Evolutionary conservation across 2,113 vertebrate genomes (phyloP).

Genomic region (Menura novaehollandiae): DNA sequence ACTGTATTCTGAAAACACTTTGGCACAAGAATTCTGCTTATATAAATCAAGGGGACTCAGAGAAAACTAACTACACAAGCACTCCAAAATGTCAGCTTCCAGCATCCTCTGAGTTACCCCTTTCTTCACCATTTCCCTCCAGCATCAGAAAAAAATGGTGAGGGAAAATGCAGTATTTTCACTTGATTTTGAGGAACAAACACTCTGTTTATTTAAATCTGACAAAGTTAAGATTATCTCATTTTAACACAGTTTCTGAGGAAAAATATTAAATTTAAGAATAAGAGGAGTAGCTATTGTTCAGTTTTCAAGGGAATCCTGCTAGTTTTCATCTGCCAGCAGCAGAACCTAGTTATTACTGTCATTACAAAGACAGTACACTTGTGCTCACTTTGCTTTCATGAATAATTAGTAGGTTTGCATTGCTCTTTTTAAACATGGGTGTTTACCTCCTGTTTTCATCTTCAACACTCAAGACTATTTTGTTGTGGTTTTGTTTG

Average conservation of each 20-base stretch:
- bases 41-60: neutral
- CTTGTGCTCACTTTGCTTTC: constrained; percentile 20
- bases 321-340: constrained; percentile 10
- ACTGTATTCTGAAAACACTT: neutral
- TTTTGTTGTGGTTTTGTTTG: neutral
- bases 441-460: neutral
- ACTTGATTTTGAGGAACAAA: neutral
- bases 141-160: neutral
- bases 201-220: neutral
- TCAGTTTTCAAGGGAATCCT: constrained; percentile 29
- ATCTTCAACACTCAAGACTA: neutral
- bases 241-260: neutral
- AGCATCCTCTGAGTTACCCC: neutral
- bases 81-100: neutral
- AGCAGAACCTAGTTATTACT: constrained; percentile 24
- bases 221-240: neutral
- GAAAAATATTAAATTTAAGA: neutral
- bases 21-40: neutral
- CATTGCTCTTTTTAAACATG: neutral
- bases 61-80: neutral
- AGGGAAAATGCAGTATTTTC: neutral
- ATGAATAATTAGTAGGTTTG: constrained; percentile 13
- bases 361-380: neutral
- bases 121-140: neutral
- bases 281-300: neutral